These are phyloP conservation scores for Sphaeridia pumilis DNA, from an alignment of 2,888 invertebrate genomes.

Conservation along the genomic window DNA sequence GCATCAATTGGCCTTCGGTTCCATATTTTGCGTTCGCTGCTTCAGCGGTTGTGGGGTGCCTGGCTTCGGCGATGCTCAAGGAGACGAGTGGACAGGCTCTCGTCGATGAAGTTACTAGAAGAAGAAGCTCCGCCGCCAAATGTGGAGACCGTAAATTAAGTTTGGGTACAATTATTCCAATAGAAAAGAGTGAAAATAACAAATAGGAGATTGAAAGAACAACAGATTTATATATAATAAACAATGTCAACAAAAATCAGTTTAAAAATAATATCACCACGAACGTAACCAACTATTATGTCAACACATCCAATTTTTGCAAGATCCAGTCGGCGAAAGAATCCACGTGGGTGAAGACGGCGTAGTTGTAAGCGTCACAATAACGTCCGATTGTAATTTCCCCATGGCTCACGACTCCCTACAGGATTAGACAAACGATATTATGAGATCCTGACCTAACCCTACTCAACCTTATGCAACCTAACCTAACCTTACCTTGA, in stretches of 20 bases:
- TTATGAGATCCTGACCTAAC: neutral
- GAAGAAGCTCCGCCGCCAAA: neutral
- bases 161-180: neutral
- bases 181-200: neutral
- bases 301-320: neutral
- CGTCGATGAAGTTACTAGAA: neutral
- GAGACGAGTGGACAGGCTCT: slow-evolving; percentile 1
- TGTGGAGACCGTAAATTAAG: neutral
- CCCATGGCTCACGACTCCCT: slow-evolving; percentile 18
- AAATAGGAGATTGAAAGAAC: neutral
- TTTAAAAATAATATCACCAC: slow-evolving; percentile 37
- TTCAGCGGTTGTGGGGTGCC: neutral
- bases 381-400: slow-evolving; percentile 12
- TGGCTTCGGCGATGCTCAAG: neutral
- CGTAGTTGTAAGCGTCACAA: slow-evolving; percentile 17
- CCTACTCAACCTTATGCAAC: neutral
- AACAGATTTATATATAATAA: too few relatives aligned
- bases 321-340: slow-evolving; percentile 15
- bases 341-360: slow-evolving; percentile 18
- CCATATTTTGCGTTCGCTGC: neutral
- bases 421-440: neutral
- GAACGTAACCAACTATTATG: slow-evolving; percentile 17
- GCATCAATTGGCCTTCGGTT: slow-evolving; percentile 14
- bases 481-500: too few relatives aligned
- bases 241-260: too few relatives aligned